These are phyloP conservation scores for Ips nitidus DNA, from an alignment of 1,140 invertebrate genomes.

Conservation along the genomic window DNA sequence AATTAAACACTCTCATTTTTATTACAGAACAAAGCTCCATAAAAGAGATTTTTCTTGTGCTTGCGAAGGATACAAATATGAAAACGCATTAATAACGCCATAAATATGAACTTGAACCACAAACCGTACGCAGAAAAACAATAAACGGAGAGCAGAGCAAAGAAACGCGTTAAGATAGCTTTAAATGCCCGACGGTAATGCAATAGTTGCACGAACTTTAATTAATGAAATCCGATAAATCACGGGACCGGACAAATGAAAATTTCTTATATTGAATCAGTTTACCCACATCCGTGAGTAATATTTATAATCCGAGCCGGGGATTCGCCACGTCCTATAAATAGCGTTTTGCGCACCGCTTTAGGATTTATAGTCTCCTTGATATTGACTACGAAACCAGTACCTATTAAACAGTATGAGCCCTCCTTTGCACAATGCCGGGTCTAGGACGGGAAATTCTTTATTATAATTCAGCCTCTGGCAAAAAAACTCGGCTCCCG, in stretches of 20 bases:
- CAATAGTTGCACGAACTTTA: conserved; percentile 33
- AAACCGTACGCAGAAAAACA: too few species aligned
- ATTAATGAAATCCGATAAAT: conserved; percentile 38
- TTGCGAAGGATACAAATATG: too few species aligned
- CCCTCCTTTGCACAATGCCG: conserved; percentile 18
- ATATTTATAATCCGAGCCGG: conserved; percentile 27
- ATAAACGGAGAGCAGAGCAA: not conserved
- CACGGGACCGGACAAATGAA: conserved; percentile 31
- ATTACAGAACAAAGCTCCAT: too few species aligned
- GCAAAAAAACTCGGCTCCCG: not conserved
- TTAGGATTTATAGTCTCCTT: conserved; percentile 35
- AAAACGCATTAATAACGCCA: too few species aligned
- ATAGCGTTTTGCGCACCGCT: conserved; percentile 7
- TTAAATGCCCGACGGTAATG: conserved; percentile 18
- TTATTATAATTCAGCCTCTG: too few species aligned
- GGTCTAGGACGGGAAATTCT: conserved; percentile 2
- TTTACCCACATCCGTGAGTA: conserved; percentile 32
- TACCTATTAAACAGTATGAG: conserved; percentile 34
- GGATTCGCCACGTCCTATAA: conserved; percentile 33
- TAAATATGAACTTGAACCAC: too few species aligned
- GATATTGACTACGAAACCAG: conserved; percentile 39
- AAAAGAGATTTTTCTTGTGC: too few species aligned
- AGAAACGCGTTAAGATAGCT: conserved; percentile 22
- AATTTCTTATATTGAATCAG: conserved; percentile 33
- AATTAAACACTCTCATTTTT: too few species aligned